Conservation (phyloP, 1,140 invertebrate genomes). For the Hycleus cichorii region DNA sequence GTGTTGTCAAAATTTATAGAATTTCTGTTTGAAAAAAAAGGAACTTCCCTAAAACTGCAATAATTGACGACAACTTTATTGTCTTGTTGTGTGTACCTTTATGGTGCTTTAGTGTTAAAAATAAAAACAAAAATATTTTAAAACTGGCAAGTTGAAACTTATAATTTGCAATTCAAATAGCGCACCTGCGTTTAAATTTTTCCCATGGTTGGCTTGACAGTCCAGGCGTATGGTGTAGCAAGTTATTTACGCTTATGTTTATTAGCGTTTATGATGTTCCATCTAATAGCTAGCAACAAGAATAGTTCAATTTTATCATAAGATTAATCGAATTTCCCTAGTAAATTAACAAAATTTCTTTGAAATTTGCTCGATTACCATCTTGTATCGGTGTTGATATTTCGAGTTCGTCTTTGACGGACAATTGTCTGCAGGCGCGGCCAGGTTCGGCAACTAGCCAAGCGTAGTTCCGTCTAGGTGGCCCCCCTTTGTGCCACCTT, state of each 20-base stretch:
- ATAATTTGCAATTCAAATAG: slow-evolving; percentile 33
- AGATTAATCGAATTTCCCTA: too few species aligned
- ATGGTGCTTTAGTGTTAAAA: neutral
- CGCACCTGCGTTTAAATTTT: slow-evolving; percentile 34
- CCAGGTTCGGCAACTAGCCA: slow-evolving; percentile 10
- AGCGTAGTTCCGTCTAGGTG: slow-evolving; percentile 12
- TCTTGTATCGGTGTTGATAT: too few species aligned
- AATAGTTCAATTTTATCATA: slow-evolving; percentile 19
- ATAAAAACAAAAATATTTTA: slow-evolving; percentile 1
- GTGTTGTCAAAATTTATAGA: too few species aligned
- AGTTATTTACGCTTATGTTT: slow-evolving; percentile 35
- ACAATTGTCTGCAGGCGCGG: slow-evolving; percentile 11
- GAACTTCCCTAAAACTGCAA: neutral
- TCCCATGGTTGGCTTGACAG: slow-evolving; percentile 27
- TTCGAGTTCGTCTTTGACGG: too few species aligned
- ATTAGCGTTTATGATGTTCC: slow-evolving; percentile 28
- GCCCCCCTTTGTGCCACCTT: slow-evolving; percentile 11
- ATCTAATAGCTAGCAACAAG: slow-evolving; percentile 16
- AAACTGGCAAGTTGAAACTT: slow-evolving; percentile 5
- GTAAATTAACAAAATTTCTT: too few species aligned
- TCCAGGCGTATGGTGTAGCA: slow-evolving; percentile 21
- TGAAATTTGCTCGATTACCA: too few species aligned
- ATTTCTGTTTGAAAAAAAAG: neutral
- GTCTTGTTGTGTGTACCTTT: neutral
- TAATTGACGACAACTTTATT: neutral